A percentile compares a stretch with the other conserved stretches of the same genome.
These are phyloP conservation scores for Acleris holmiana DNA, from an alignment of 2,888 invertebrate genomes.

Conservation along the genomic window DNA sequence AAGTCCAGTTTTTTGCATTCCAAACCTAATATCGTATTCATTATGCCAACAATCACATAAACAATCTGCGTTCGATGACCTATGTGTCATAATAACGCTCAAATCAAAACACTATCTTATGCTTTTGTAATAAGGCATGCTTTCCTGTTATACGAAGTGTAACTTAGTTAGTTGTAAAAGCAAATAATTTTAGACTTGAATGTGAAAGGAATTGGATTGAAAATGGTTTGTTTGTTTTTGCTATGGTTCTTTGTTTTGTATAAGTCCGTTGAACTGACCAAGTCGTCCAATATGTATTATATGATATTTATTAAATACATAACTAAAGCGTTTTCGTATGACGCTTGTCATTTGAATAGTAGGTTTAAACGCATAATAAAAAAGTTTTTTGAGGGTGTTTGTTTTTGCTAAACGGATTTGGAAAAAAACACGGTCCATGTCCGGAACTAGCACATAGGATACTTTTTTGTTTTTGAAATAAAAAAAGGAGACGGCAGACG, in stretches of 20 bases:
- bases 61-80: conserved; percentile 35
- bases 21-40: conserved; percentile 12
- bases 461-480: no score
- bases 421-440: no score
- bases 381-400: no score
- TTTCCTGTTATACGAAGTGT: conserved; percentile 2
- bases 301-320: no score
- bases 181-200: conserved; percentile 18
- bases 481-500: no score
- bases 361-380: background rate
- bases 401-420: no score
- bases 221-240: background rate
- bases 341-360: background rate
- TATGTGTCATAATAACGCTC: conserved; percentile 14
- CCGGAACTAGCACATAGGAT: no score
- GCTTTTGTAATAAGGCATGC: conserved; percentile 6
- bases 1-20: conserved; percentile 31
- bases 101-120: conserved; percentile 2
- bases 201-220: background rate
- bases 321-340: background rate
- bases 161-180: no score
- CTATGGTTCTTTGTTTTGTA: conserved; percentile 28
- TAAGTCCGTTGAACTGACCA: conserved; percentile 29
- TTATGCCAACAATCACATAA: conserved; percentile 17
- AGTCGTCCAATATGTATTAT: conserved; percentile 24